A percentile compares a stretch with the other conserved stretches of the same genome.
Conservation (phyloP, 2,113 vertebrate genomes). For the Ammodytes marinus region DNA sequence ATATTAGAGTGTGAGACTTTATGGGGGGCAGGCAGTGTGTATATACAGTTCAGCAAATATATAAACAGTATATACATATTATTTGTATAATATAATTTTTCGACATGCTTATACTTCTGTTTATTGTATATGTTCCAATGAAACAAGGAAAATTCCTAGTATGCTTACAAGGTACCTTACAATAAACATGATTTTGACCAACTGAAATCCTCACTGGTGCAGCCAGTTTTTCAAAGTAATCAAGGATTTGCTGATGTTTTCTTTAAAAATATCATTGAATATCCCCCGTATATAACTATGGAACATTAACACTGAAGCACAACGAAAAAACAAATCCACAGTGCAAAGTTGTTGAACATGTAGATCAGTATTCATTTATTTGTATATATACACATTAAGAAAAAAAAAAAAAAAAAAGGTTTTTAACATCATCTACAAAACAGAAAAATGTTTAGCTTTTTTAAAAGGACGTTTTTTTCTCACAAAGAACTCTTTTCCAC, state of each 20-base stretch:
- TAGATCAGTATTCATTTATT: conserved; percentile 2
- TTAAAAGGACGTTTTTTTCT: background rate
- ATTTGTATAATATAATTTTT: too few relatives aligned
- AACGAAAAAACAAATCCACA: conserved; percentile 4
- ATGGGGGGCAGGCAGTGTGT: too few relatives aligned
- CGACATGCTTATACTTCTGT: too few relatives aligned
- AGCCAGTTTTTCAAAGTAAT: background rate
- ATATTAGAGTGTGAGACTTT: too few relatives aligned
- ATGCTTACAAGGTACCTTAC: too few relatives aligned
- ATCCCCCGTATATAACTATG: background rate
- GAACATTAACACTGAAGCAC: conserved; percentile 9
- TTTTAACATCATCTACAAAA: conserved; percentile 14
- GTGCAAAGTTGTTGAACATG: background rate
- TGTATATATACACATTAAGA: background rate
- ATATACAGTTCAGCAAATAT: too few relatives aligned
- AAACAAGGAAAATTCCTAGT: too few relatives aligned
- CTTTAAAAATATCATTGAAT: conserved; percentile 6
- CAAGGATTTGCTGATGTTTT: conserved; percentile 6
- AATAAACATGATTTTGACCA: too few relatives aligned
- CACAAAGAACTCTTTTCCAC: background rate
- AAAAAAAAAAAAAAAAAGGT: background rate
- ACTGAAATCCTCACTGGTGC: too few relatives aligned
- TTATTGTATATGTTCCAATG: too few relatives aligned
- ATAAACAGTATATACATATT: too few relatives aligned
- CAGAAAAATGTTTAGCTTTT: background rate